Conservation (phyloP, 2,888 invertebrate genomes). For the Pristionchus exspectatus region DNA sequence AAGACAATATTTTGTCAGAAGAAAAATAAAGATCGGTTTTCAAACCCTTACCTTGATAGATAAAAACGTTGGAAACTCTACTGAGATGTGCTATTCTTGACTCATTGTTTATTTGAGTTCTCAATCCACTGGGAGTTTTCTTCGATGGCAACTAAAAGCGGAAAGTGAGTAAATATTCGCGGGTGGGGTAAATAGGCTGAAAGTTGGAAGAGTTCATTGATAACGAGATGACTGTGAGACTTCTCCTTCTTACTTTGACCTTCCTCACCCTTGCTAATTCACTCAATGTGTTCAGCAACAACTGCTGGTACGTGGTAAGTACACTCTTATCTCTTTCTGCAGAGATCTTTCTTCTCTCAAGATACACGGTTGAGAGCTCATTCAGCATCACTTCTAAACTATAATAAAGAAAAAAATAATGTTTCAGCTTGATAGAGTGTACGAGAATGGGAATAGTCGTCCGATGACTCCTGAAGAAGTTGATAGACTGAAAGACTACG, state of each 20-base stretch:
- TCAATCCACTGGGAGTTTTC: neutral
- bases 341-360: no score
- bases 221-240: neutral
- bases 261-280: neutral
- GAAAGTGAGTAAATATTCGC: slow-evolving; percentile 24
- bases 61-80: neutral
- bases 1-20: neutral
- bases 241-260: neutral
- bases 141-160: neutral
- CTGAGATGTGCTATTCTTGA: slow-evolving; percentile 3
- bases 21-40: neutral
- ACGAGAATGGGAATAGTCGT: slow-evolving; percentile 19
- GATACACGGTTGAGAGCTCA: no score
- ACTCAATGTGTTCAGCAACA: slow-evolving; percentile 10
- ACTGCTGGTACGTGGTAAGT: slow-evolving; percentile 41
- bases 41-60: neutral
- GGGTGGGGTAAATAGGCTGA: slow-evolving; percentile 36
- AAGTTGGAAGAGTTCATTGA: neutral
- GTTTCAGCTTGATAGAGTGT: slow-evolving; percentile 11
- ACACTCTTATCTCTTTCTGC: neutral
- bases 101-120: slow-evolving; percentile 35
- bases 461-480: slow-evolving; percentile 16
- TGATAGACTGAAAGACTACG: slow-evolving; percentile 22
- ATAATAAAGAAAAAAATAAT: neutral
- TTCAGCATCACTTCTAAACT: no score